These are phyloP conservation scores for Diogma glabrata DNA, from an alignment of 2,888 invertebrate genomes.

Conservation along the genomic window DNA sequence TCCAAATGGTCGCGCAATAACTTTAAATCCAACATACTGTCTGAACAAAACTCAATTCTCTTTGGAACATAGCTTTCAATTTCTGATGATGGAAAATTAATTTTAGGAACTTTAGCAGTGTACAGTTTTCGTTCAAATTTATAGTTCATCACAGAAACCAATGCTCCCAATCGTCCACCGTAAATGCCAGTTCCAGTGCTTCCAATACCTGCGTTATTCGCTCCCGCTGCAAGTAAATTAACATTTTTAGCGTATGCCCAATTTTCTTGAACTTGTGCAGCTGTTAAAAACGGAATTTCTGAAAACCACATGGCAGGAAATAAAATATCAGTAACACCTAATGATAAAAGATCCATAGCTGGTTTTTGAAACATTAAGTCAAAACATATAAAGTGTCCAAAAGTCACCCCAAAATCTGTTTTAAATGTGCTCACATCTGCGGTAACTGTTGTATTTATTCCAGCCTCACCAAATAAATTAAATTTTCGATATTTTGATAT, in stretches of 20 bases:
- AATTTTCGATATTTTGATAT: conserved; percentile 41
- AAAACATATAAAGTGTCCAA: conserved; percentile 74
- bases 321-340: conserved; percentile 28
- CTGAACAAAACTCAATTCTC: no score
- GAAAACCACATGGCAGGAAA: conserved; percentile 69
- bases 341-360: conserved; percentile 38
- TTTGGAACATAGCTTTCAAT: neutral
- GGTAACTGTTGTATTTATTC: conserved; percentile 34
- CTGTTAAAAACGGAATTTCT: conserved; percentile 52
- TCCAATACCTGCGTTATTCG: conserved; percentile 40
- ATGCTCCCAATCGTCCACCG: conserved; percentile 28
- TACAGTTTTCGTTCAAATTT: conserved; percentile 3
- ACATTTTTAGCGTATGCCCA: conserved; percentile 48
- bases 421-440: conserved; percentile 50
- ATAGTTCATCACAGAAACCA: conserved; percentile 25
- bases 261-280: conserved; percentile 45
- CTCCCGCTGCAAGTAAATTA: conserved; percentile 48
- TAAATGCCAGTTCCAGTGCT: conserved; percentile 53
- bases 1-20: neutral
- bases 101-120: conserved; percentile 12
- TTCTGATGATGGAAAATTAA: neutral
- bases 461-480: conserved; percentile 37
- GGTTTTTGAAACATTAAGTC: conserved; percentile 69
- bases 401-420: conserved; percentile 66
- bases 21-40: neutral